Base-by-base conservation (phyloP, 1,140 invertebrate species). In the Ptiloglossa arizonensis region DNA sequence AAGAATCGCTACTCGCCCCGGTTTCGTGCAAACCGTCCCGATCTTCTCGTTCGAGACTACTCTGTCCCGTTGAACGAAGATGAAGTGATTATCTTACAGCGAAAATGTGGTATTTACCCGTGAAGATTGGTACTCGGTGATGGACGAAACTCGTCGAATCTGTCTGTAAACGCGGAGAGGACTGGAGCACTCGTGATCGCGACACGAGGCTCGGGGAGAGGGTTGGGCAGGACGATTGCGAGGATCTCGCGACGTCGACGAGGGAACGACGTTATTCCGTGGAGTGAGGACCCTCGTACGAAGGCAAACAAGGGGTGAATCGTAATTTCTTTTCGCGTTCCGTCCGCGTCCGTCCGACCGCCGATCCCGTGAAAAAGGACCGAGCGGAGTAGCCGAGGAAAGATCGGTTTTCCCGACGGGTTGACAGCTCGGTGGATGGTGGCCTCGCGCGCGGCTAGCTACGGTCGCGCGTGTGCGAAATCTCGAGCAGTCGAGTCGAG, bases 271-370 rank as follows among this genome's bases (percentile, higher is more conserved):
- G 82, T 83, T 83, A 83, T 83, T 83, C 79, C 81, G 81, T 54
- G 44, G 82, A 62, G 52, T n/a, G 69, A 79, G 76, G 62, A 56
- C 68, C 69, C 48, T 62, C 56, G 72, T 70, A 76, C 22, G 56
- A 77, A 71, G 48, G 83, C 77, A 84, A 85, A 85, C 83, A 80
- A 83, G 78, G 76, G 78, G 79, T 81, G 71, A 44, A 60, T 69
- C 79, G 83, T 84, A 85, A 85, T 85, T 83, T 85, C 82, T 85
- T 81, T 71, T 63, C 56, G 27, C 46, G 71, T 71, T 78, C 73
- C 41, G 22, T 5, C 24, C 35, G 38, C 32, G 38, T 59, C 35
- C 32, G 38, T 59, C 35, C 76, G 56, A 24, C 13, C 6, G 41
- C 68, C 50, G 59, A 22, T 68, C 9, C 52, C n/a, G 48, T 69